Evolutionary conservation across 2,888 invertebrate genomes (phyloP).

Genomic region (Sepioteuthis lessoniana): DNA sequence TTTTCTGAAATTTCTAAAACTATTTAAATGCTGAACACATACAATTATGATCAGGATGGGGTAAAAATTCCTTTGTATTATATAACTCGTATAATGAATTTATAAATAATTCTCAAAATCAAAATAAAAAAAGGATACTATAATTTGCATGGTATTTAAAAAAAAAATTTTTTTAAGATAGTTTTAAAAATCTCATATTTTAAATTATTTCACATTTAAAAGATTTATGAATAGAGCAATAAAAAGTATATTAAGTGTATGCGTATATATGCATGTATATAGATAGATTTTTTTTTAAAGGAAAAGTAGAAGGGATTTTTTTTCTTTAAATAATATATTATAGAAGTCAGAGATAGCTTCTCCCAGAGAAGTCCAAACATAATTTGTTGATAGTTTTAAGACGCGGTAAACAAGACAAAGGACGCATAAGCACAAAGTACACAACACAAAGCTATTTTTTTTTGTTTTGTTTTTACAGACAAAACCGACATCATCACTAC

Average conservation of each 20-base stretch:
- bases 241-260: not conserved
- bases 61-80: not conserved
- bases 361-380: not conserved
- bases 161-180: not conserved
- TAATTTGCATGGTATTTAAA: not conserved
- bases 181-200: not conserved
- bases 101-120: too few relatives aligned
- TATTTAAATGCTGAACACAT: not conserved
- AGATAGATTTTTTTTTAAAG: not conserved
- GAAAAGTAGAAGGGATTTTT: not conserved
- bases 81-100: not conserved
- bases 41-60: not conserved
- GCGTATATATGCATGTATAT: not conserved
- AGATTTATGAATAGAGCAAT: not conserved
- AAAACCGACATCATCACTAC: not conserved
- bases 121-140: not conserved
- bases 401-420: not conserved
- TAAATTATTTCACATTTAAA: not conserved
- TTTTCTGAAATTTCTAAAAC: not conserved
- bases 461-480: not conserved
- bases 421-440: not conserved
- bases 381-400: not conserved
- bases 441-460: not conserved
- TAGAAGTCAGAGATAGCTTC: not conserved
- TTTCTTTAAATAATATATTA: conserved; percentile 7